Percentiles rank a stretch among this genome's conserved stretches.
phyloP scores from a whole-genome alignment of 2,113 vertebrate species.

The Esox niger region DNA sequence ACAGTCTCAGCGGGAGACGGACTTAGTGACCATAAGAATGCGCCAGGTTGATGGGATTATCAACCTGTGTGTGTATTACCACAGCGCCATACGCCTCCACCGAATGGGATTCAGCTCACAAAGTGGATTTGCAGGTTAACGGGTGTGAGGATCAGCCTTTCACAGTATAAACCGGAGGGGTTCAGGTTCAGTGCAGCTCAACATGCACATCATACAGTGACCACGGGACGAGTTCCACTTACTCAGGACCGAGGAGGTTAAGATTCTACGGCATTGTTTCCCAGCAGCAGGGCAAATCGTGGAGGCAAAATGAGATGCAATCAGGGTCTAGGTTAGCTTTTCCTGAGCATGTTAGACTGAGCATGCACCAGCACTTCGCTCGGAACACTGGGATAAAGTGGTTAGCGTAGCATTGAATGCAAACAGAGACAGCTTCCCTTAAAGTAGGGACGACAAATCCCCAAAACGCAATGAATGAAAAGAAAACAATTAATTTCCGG shows the following conservation, averaged over 20 bases:
- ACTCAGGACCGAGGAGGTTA: not conserved
- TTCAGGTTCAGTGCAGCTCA: not conserved
- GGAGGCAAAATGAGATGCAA: conserved; percentile 10
- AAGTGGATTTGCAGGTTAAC: conserved; percentile 13
- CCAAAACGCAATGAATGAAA: no score
- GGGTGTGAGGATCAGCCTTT: conserved; percentile 12
- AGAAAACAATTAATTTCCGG: no score
- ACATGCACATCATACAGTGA: conserved; percentile 16
- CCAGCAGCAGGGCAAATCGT: conserved; percentile 9
- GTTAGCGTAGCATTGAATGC: no score
- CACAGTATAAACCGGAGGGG: not conserved
- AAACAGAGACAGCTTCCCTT: not conserved
- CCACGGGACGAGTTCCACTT: not conserved
- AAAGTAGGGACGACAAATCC: no score
- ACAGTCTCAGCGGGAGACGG: not conserved
- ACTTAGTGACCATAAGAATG: not conserved
- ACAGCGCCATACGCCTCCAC: not conserved
- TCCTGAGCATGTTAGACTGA: not conserved
- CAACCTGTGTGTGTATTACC: not conserved
- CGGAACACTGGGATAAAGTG: no score
- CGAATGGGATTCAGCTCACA: not conserved
- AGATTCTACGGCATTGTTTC: conserved; percentile 3
- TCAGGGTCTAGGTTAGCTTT: not conserved
- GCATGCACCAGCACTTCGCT: not conserved
- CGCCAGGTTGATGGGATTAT: not conserved